A percentile compares a stretch with the other conserved stretches of the same genome.
Evolutionary conservation across 2,113 vertebrate species (phyloP).

Genomic region (Sander lucioperca): DNA sequence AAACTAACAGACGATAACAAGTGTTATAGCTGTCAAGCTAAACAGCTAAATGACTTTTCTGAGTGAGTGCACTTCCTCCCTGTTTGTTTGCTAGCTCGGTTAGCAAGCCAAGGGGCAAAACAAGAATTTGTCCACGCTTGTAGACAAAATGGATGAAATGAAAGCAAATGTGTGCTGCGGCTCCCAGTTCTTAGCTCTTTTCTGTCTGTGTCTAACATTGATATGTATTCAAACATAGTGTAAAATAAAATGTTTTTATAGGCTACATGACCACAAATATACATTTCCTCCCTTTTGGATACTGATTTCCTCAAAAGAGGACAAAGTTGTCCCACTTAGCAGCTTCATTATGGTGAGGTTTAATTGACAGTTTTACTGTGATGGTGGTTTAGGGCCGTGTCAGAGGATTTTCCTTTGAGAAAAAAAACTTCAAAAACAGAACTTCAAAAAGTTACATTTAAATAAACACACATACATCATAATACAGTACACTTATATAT

Average conservation of each 20-base stretch:
- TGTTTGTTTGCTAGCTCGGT: slow-evolving; percentile 16
- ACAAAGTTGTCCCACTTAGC: background rate
- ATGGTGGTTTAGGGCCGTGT: background rate
- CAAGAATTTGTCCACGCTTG: slow-evolving; percentile 20
- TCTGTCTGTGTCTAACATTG: background rate
- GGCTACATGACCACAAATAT: background rate
- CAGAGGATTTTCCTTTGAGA: background rate
- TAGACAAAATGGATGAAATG: slow-evolving; percentile 20
- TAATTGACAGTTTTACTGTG: background rate
- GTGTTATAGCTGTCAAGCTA: slow-evolving; percentile 34
- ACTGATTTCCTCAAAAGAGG: background rate
- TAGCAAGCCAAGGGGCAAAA: slow-evolving; percentile 2
- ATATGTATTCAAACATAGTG: background rate
- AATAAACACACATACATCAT: background rate
- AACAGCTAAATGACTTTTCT: slow-evolving; percentile 41
- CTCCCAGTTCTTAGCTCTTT: slow-evolving; percentile 6
- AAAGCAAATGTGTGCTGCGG: slow-evolving; percentile 20
- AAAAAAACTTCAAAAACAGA: slow-evolving; percentile 8
- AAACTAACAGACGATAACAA: slow-evolving; percentile 50
- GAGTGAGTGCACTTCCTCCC: slow-evolving; percentile 29
- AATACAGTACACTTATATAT: background rate
- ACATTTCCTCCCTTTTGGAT: background rate
- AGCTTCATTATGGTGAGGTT: background rate
- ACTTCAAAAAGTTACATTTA: slow-evolving; percentile 19
- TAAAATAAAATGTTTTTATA: slow-evolving; percentile 8